Evolutionary conservation across 1,140 invertebrate genomes (phyloP), one percentile per base, ranked within the genome.

Genomic region (Drosophila pectinifera): DNA sequence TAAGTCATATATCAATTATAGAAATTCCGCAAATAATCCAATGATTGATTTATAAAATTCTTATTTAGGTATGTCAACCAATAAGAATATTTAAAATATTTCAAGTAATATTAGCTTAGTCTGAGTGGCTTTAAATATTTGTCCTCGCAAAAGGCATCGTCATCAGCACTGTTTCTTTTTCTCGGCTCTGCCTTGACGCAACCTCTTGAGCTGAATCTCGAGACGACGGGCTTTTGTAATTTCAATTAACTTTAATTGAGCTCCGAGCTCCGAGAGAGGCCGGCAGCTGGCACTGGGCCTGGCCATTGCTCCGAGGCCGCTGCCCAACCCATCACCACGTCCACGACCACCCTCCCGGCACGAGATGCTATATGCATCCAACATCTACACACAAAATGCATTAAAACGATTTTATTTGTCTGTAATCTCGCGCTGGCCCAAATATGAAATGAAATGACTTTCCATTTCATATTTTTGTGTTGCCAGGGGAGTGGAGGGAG

Each of bases 161-260:
- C 31, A 38, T 38, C 56, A 70, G 62, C 51, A 55, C 72, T 73
- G 22, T 38, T 22, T 53, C 39, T 59, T 45, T 67, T 45, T 62
- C 39, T 41, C 61, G 24, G 18, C 42, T 58, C 39, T 42, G 28
- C 58, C 45, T 53, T 81, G 54, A 34, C 13, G 45, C 36, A 38
- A 22, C 36, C 38, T 46, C 56, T 58, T 28, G 43, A 61, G 26
- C 41, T 36, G 20, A 34, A 56, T 48, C 61, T 73, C 51, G 53
- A 75, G 72, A 76, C 72, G 38, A 76, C 72, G 45, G 46, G 31
- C 61, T 54, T 74, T 74, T 77, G 73, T 54, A 57, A 58, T 76
- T 76, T 80, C 54, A 85, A 74, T 86, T 74, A 77, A 69, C 45
- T 43, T 46, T 56, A 81, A 85, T 86, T 78, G 73, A 70, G 62